These are phyloP conservation scores for Adrianichthys oophorus DNA, from an alignment of 2,797 vertebrate genomes.

Conservation along the genomic window DNA sequence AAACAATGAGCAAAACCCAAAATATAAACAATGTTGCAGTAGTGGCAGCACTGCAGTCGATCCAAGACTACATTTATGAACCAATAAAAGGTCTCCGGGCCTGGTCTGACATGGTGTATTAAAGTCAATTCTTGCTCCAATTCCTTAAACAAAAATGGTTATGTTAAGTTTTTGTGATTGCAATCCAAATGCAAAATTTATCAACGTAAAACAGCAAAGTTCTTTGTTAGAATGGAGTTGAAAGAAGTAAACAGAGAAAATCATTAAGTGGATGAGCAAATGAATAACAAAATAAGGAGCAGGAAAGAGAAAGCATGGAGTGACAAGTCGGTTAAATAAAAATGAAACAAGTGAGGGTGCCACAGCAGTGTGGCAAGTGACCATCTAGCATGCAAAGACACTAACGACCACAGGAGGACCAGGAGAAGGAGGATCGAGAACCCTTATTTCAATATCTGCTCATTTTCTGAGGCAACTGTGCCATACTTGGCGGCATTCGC, in stretches of 20 bases:
- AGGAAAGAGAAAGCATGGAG: not conserved
- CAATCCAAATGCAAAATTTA: constrained; percentile 35
- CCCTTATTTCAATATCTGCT: constrained; percentile 1
- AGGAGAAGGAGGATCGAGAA: constrained; percentile 41
- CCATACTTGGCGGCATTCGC: constrained; percentile 53
- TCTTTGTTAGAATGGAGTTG: constrained; percentile 36
- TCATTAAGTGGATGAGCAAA: constrained; percentile 19
- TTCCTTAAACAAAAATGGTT: no score
- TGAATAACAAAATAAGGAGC: constrained; percentile 25
- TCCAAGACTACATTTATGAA: no score
- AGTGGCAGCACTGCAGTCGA: no score
- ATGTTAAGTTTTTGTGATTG: constrained; percentile 24
- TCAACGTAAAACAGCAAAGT: constrained; percentile 3
- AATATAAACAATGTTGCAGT: no score
- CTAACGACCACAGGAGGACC: constrained; percentile 2
- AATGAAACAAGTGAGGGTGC: constrained; percentile 9
- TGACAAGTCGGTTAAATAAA: not conserved
- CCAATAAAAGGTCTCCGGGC: no score
- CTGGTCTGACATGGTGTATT: no score
- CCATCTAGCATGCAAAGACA: constrained; percentile 21
- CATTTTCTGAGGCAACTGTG: constrained; percentile 5
- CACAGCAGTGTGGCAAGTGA: constrained; percentile 9
- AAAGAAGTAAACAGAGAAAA: constrained; percentile 44
- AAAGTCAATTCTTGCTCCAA: no score
- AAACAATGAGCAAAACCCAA: no score